A percentile compares a stretch with the other conserved stretches of the same genome.
phyloP scores from a whole-genome alignment of 1,140 invertebrate species.

The Drosophila nikananu region DNA sequence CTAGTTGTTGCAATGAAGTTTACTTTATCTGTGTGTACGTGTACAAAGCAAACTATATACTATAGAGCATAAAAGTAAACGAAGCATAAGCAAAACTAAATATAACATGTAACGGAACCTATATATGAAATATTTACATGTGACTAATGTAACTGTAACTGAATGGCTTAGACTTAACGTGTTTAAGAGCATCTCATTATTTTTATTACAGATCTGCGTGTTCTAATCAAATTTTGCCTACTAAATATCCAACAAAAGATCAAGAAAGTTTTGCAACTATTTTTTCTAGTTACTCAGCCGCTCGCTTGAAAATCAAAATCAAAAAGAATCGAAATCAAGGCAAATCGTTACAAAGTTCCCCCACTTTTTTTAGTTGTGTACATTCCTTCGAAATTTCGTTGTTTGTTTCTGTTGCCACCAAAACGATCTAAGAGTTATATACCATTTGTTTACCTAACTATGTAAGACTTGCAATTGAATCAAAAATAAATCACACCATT shows the following conservation, averaged over 20 bases:
- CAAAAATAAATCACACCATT: conserved; percentile 81
- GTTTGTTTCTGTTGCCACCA: conserved; percentile 32
- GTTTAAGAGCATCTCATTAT: conserved; percentile 45
- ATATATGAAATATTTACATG: conserved; percentile 42
- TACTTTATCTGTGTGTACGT: conserved; percentile 73
- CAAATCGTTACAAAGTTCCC: conserved; percentile 39
- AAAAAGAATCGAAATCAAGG: conserved; percentile 51
- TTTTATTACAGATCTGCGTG: conserved; percentile 35
- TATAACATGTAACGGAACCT: conserved; percentile 34
- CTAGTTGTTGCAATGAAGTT: conserved; percentile 64
- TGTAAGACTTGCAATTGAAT: conserved; percentile 78
- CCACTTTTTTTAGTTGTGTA: conserved; percentile 31
- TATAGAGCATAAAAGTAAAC: conserved; percentile 24
- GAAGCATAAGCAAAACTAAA: conserved; percentile 17
- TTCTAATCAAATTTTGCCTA: conserved; percentile 37
- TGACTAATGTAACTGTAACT: conserved; percentile 31
- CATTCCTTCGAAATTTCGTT: conserved; percentile 33
- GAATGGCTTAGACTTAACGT: conserved; percentile 52
- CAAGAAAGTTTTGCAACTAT: conserved; percentile 35
- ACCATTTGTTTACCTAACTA: conserved; percentile 63
- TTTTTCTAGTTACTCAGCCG: conserved; percentile 59
- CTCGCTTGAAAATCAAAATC: conserved; percentile 45
- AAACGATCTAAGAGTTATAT: conserved; percentile 37
- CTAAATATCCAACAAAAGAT: conserved; percentile 19
- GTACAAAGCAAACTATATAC: conserved; percentile 57